phyloP scores from a whole-genome alignment of 2,888 invertebrate species.

The Platycheirus rosarum region DNA sequence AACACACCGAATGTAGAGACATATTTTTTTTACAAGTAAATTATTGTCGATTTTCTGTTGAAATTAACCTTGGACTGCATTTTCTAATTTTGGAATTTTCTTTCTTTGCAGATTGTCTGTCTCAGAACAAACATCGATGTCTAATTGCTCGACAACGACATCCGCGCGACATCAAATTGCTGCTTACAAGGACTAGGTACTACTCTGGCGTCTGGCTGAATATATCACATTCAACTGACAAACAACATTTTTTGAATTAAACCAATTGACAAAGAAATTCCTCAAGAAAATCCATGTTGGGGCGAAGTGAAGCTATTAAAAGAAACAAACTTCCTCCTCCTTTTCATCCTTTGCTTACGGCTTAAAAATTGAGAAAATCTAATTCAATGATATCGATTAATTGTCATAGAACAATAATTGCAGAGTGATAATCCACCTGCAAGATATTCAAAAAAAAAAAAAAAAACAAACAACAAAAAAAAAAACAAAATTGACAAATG shows the following conservation, averaged over 20 bases:
- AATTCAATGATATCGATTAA: conserved; percentile 63
- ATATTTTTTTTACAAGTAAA: conserved; percentile 14
- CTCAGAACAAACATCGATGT: conserved; percentile 71
- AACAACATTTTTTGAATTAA: conserved; percentile 58
- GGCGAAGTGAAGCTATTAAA: conserved; percentile 34
- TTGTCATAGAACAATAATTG: conserved; percentile 46
- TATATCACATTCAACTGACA: conserved; percentile 39
- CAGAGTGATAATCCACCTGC: conserved; percentile 61
- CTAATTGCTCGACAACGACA: conserved; percentile 75
- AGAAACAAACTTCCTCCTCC: conserved; percentile 2
- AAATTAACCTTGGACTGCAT: conserved; percentile 74
- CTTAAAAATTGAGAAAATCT: too few species aligned
- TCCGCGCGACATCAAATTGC: conserved; percentile 63
- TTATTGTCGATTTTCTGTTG: conserved; percentile 62
- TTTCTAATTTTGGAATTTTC: conserved; percentile 73
- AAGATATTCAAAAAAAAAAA: conserved; percentile 37
- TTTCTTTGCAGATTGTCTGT: conserved; percentile 56
- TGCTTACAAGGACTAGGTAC: conserved; percentile 45
- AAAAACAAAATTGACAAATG: conserved; percentile 16
- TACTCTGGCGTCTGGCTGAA: conserved; percentile 63
- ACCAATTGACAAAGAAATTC: conserved; percentile 52
- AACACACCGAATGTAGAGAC: conserved; percentile 9
- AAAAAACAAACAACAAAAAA: conserved; percentile 24
- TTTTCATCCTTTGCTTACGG: conserved; percentile 14
- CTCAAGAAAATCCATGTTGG: conserved; percentile 33